A percentile compares a stretch with the other conserved stretches of the same genome.
phyloP scores from a whole-genome alignment of 2,113 vertebrate species.

The Cyanistes caeruleus region DNA sequence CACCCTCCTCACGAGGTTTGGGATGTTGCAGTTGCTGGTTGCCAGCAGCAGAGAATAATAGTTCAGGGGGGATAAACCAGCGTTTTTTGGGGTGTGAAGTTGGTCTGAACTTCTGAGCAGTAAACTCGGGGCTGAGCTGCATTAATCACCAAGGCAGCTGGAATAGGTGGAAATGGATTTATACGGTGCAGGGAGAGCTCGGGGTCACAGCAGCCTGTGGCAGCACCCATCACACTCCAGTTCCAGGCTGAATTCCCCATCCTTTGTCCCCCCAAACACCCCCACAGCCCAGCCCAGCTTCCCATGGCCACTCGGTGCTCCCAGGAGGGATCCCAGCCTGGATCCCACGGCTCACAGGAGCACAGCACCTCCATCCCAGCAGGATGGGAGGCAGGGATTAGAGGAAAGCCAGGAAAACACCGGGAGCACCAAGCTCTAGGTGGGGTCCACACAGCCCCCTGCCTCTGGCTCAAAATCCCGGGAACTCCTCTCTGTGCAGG shows the following conservation, averaged over 20 bases:
- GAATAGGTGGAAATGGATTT: rapidly evolving
- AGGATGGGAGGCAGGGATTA: rapidly evolving
- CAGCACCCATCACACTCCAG: background rate
- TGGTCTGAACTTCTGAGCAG: background rate
- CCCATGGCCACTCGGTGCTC: background rate
- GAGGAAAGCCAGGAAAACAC: background rate
- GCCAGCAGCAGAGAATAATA: background rate
- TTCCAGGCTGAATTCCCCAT: background rate
- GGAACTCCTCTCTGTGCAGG: background rate
- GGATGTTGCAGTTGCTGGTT: background rate
- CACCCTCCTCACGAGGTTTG: rapidly evolving
- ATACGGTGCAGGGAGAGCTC: rapidly evolving
- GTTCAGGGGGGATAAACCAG: background rate
- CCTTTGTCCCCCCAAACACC: rapidly evolving
- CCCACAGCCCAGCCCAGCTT: background rate
- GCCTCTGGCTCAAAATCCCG: background rate
- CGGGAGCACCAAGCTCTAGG: rapidly evolving
- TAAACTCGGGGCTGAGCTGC: background rate
- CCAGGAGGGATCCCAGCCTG: rapidly evolving
- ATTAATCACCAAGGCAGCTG: background rate
- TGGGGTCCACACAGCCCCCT: background rate
- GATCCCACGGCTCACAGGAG: rapidly evolving
- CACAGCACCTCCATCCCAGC: background rate
- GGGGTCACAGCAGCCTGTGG: background rate
- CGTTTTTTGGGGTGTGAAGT: background rate